Evolutionary conservation across 1,140 invertebrate genomes (phyloP).

Genomic region (Brachionus rotundiformis): DNA sequence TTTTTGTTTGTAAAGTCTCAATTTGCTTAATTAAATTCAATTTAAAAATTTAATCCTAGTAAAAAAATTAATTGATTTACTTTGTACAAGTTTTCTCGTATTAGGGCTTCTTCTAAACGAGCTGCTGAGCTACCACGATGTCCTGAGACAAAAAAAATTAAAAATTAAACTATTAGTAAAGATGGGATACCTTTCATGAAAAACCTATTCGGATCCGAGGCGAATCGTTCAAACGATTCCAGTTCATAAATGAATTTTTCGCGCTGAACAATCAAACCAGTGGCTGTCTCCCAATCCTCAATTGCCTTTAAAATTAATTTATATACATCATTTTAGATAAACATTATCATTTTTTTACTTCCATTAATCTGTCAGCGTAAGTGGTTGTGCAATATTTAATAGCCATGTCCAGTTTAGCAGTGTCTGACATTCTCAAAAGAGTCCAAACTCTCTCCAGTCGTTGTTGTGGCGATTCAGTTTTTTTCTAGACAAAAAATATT

Average conservation of each 20-base stretch:
- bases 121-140: constrained; percentile 58
- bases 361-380: constrained; percentile 57
- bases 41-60: not conserved
- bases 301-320: constrained; percentile 56
- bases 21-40: constrained; percentile 9
- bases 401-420: constrained; percentile 62
- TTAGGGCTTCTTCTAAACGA: constrained; percentile 60
- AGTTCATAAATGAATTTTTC: constrained; percentile 59
- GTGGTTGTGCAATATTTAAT: constrained; percentile 63
- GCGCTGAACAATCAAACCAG: constrained; percentile 58
- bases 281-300: constrained; percentile 59
- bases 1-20: constrained; percentile 41
- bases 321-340: not conserved
- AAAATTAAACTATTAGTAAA: not conserved
- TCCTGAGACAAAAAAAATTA: constrained; percentile 8
- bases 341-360: constrained; percentile 33
- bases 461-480: constrained; percentile 55
- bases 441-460: constrained; percentile 62
- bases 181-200: constrained; percentile 58
- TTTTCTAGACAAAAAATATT: not conserved
- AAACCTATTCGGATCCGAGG: constrained; percentile 64
- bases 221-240: constrained; percentile 63
- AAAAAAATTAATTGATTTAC: constrained; percentile 55
- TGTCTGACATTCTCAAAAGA: constrained; percentile 60
- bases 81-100: constrained; percentile 57